A percentile compares a stretch with the other conserved stretches of the same genome.
Evolutionary conservation across 1,140 invertebrate genomes (phyloP).

Genomic region (Papilio machaon): DNA sequence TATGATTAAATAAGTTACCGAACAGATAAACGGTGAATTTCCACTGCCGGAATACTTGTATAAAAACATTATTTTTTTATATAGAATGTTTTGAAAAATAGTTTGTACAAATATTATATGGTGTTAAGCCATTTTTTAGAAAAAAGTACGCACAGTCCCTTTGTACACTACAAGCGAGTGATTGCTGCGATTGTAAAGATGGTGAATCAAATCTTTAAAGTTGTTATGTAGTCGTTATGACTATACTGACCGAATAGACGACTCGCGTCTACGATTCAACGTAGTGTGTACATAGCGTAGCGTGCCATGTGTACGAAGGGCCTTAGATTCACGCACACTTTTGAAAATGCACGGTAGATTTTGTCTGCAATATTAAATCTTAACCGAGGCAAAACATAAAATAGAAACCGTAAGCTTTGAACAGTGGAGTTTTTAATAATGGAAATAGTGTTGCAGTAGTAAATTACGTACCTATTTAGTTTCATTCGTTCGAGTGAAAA

Average conservation of each 20-base stretch:
- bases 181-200: too few relatives aligned
- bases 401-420: slow-evolving; percentile 5
- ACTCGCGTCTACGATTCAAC: too few relatives aligned
- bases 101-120: too few relatives aligned
- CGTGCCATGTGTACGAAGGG: too few relatives aligned
- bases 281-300: too few relatives aligned
- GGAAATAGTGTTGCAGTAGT: slow-evolving; percentile 1
- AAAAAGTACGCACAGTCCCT: too few relatives aligned
- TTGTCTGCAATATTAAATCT: neutral
- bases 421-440: neutral
- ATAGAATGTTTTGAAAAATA: too few relatives aligned
- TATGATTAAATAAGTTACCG: neutral
- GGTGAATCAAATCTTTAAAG: too few relatives aligned
- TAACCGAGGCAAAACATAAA: neutral
- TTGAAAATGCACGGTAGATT: neutral
- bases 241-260: too few relatives aligned
- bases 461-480: slow-evolving; percentile 29
- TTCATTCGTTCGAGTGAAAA: slow-evolving; percentile 32
- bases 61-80: neutral
- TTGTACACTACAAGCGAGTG: too few relatives aligned
- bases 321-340: neutral
- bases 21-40: neutral
- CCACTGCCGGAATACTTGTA: neutral
- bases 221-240: too few relatives aligned
- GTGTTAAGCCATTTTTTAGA: too few relatives aligned